These are phyloP conservation scores for Mizuhopecten yessoensis DNA, from an alignment of 1,140 invertebrate genomes.

Conservation along the genomic window DNA sequence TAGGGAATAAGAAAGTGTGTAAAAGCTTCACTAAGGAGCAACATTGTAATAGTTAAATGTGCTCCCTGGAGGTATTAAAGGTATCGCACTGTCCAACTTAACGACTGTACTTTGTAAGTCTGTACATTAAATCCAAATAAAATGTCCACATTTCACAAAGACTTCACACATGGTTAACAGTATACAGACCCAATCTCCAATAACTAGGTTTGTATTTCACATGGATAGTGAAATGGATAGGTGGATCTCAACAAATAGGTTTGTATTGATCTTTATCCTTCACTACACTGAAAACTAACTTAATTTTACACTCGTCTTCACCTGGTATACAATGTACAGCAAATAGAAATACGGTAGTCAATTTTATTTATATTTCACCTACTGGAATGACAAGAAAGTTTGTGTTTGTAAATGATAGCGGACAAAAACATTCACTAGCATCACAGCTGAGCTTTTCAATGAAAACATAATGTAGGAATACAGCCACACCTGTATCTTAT, in stretches of 20 bases:
- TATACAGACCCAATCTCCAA: neutral
- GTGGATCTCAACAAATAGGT: slow-evolving; percentile 14
- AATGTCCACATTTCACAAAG: slow-evolving; percentile 16
- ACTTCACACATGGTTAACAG: slow-evolving; percentile 10
- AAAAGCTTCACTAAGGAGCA: neutral
- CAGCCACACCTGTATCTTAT: neutral
- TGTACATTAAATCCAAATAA: slow-evolving; percentile 30
- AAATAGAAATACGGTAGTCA: neutral
- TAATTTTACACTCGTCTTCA: neutral
- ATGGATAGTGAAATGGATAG: slow-evolving; percentile 10
- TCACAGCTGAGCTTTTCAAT: neutral
- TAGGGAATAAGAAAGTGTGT: neutral
- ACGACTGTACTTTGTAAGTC: slow-evolving; percentile 4
- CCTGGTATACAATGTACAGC: neutral
- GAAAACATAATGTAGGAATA: neutral
- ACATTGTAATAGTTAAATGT: neutral
- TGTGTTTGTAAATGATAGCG: neutral
- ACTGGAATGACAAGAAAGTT: neutral
- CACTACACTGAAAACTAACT: neutral
- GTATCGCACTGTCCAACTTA: neutral
- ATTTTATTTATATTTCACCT: neutral
- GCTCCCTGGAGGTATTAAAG: slow-evolving; percentile 8
- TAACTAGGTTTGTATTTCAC: slow-evolving; percentile 35
- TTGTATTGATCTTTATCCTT: neutral
- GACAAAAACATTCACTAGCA: neutral